Evolutionary conservation across 2,797 vertebrate species (phyloP), one percentile per base, ranked within the genome.

Genomic region (Martes flavigula): DNA sequence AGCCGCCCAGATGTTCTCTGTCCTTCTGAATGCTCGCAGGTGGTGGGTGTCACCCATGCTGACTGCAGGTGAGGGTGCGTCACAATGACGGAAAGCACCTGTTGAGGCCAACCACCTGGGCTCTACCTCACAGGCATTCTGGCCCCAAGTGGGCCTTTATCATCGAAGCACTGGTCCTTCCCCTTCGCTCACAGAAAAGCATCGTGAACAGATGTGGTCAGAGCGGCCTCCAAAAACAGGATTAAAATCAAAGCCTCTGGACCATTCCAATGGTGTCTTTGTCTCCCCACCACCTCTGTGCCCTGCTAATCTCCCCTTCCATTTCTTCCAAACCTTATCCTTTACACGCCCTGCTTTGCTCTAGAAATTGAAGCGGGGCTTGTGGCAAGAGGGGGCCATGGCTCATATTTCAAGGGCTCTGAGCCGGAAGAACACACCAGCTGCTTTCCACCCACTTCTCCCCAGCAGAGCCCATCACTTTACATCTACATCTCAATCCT

Each of bases 131-230:
- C 95, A 81, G 91, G 96, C 93, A 95, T 96, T 88, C 83, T 94
- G 96, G 94, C 96, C 94, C 96, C 97, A 97, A 89, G 94, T 97
- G 97, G 92, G 94, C 91, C 97, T 87, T 85, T 96, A 87, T 93
- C 95, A 88, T 91, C 87, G 96, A 98, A 97, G 95, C 84, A 75
- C 91, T 95, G 97, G 64, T 51, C 90, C 60, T 79, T 56, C 58
- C 38, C 62, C 43, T 73, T 83, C 27, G 4, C 64, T 93, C 54
- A 43, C 13, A 73, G 92, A 64, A 70, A 1, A 89, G 27, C 64
- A 54, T 48, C 15, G 58, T 23, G 40, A 94, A 91, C 89, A 96
- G 73, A 91, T 38, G 40, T 91, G 46, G n/a, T 90, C 77, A 75
- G 48, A 93, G 30, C 43, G 68, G 78, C 82, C 5, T 18, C 62